phyloP scores from a whole-genome alignment of 2,888 invertebrate genomes.

The Leptopilina drosophilae region DNA sequence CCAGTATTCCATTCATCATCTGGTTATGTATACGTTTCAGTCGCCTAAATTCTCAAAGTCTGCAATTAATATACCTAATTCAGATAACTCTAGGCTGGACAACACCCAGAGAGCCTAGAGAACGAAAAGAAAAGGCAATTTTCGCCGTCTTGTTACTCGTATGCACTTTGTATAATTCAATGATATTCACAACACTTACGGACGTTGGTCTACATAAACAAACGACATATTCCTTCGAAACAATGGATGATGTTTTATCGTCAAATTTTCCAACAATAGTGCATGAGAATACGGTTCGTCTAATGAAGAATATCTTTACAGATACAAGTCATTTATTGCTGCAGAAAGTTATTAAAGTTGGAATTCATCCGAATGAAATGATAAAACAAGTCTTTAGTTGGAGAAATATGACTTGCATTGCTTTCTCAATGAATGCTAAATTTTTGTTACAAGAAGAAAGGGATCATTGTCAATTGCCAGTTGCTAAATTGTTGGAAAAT shows the following conservation, averaged over 20 bases:
- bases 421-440: not conserved
- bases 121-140: not conserved
- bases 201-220: not conserved
- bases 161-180: not conserved
- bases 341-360: too few species aligned
- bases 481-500: not conserved
- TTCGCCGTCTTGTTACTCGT: not conserved
- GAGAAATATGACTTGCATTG: not conserved
- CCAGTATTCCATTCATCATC: not conserved
- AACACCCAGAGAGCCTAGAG: not conserved
- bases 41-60: too few species aligned
- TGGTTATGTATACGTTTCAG: not conserved
- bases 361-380: too few species aligned
- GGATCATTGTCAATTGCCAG: not conserved
- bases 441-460: not conserved
- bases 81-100: not conserved
- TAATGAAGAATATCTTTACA: too few species aligned
- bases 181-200: not conserved
- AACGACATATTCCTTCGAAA: not conserved
- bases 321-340: too few species aligned
- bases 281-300: too few species aligned
- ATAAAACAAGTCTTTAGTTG: too few species aligned
- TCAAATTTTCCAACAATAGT: not conserved
- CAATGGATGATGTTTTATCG: not conserved
- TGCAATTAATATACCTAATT: not conserved